Conservation (phyloP, 2,113 vertebrate species). For the Anolis sagrei region DNA sequence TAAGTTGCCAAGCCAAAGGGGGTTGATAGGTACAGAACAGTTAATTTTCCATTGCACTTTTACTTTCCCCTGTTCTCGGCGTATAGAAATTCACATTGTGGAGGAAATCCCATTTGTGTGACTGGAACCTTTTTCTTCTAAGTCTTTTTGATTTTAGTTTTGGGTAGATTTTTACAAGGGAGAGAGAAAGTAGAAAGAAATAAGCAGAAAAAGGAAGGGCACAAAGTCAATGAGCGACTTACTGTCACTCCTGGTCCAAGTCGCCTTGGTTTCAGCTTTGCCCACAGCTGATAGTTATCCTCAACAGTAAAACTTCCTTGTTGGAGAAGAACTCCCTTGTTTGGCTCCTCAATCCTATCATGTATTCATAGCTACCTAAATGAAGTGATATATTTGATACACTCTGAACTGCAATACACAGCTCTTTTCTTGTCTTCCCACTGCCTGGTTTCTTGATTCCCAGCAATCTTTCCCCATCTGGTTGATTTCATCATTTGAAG, state of each 20-base stretch:
- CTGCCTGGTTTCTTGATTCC: not conserved
- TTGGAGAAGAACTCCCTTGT: not conserved
- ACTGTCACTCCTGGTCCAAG: not conserved
- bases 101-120: not conserved
- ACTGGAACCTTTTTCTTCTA: not conserved
- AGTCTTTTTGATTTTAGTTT: not conserved
- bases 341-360: not conserved
- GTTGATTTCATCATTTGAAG: not conserved
- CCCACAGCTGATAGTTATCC: not conserved
- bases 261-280: not conserved
- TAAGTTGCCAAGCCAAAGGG: not conserved
- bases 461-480: not conserved
- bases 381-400: not conserved
- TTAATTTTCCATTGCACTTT: not conserved
- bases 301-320: not conserved
- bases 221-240: too few relatives aligned
- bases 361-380: not conserved
- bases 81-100: not conserved
- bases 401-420: not conserved
- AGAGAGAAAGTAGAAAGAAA: too few relatives aligned
- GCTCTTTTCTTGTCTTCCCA: not conserved
- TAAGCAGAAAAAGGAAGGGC: too few relatives aligned
- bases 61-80: not conserved
- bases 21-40: not conserved
- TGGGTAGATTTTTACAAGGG: too few relatives aligned